Percentiles rank a stretch among this genome's conserved stretches.
phyloP scores from a whole-genome alignment of 2,113 vertebrate genomes.

The Gobiocypris rarus region DNA sequence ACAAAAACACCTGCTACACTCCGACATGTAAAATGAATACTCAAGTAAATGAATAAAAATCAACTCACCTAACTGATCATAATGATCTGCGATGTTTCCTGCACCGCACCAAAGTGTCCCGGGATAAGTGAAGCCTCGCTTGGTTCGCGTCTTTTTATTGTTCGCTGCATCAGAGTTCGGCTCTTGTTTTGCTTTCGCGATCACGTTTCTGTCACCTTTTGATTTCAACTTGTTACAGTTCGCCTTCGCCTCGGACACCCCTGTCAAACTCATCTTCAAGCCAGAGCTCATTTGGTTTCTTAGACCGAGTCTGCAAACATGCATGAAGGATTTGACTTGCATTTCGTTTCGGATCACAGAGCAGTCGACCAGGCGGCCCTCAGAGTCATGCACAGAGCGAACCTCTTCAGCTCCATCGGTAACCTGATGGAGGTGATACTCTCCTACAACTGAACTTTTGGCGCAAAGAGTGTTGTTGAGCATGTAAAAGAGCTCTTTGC shows the following conservation, averaged over 20 bases:
- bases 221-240: slow-evolving; percentile 66
- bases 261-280: slow-evolving; percentile 57
- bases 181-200: slow-evolving; percentile 7
- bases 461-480: slow-evolving; percentile 70
- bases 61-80: slow-evolving; percentile 78
- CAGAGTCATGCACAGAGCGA: slow-evolving; percentile 61
- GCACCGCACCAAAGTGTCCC: slow-evolving; percentile 85
- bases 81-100: slow-evolving; percentile 82
- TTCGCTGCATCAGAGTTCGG: not conserved
- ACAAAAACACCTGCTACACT: not conserved
- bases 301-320: slow-evolving; percentile 64
- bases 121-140: slow-evolving; percentile 83
- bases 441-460: slow-evolving; percentile 56
- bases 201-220: not conserved
- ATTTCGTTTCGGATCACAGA: slow-evolving; percentile 59
- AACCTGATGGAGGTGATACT: slow-evolving; percentile 66
- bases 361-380: slow-evolving; percentile 67
- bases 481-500: slow-evolving; percentile 65
- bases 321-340: slow-evolving; percentile 71
- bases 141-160: slow-evolving; percentile 62
- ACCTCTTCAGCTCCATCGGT: slow-evolving; percentile 74
- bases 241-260: slow-evolving; percentile 64
- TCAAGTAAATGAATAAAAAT: no score
- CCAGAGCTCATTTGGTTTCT: slow-evolving; percentile 45
- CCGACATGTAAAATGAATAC: not conserved